Conservation (phyloP, 1,140 invertebrate genomes). For the Drosophila leontia region DNA sequence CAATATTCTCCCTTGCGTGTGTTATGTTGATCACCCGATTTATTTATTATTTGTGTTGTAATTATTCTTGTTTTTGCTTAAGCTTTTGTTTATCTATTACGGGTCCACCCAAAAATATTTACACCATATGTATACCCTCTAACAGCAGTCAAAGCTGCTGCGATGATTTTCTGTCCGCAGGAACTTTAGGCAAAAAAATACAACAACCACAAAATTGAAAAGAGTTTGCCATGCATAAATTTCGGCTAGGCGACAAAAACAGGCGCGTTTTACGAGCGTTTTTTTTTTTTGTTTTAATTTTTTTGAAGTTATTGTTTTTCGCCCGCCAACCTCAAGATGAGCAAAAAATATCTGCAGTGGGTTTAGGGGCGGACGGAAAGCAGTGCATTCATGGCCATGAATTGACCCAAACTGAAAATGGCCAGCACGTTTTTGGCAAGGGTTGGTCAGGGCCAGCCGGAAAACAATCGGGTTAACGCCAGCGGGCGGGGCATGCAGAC, state of each 20-base stretch:
- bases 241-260: conserved; percentile 32
- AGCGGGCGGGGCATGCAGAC: neutral
- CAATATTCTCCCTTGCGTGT: neutral
- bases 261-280: conserved; percentile 40
- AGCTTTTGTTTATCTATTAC: too few relatives aligned
- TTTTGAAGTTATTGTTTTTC: conserved; percentile 4
- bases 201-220: conserved; percentile 4
- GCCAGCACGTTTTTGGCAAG: conserved; percentile 20
- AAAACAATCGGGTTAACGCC: conserved; percentile 26
- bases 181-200: neutral
- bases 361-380: conserved; percentile 5
- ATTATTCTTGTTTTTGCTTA: neutral
- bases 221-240: conserved; percentile 41
- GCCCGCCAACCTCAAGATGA: conserved; percentile 29
- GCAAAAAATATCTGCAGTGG: conserved; percentile 10
- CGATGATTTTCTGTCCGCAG: conserved; percentile 2
- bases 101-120: neutral
- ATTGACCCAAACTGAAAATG: conserved; percentile 32
- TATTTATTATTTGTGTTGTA: neutral
- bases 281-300: neutral
- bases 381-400: conserved; percentile 39
- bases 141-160: conserved; percentile 25
- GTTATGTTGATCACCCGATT: neutral
- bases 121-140: neutral
- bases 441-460: conserved; percentile 38